A percentile compares a stretch with the other conserved stretches of the same genome.
These are phyloP conservation scores for Meteorus cinctellus DNA, from an alignment of 2,888 invertebrate species.

Conservation along the genomic window DNA sequence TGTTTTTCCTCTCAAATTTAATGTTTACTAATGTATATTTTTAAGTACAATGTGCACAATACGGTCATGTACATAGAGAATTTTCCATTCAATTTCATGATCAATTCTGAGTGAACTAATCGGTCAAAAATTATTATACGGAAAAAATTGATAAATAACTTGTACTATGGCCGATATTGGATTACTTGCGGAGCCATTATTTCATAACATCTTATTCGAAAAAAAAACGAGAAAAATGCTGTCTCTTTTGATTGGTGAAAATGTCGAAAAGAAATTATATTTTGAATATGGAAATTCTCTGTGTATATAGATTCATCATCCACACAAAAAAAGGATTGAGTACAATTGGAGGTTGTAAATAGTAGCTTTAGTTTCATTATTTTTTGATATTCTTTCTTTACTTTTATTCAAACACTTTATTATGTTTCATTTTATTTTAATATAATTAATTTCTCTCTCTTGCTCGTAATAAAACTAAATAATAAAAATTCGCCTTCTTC, in stretches of 20 bases:
- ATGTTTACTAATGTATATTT: not conserved
- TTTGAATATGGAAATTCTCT: not conserved
- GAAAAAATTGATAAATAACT: no score
- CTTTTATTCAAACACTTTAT: not conserved
- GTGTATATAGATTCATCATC: not conserved
- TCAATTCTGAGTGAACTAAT: no score
- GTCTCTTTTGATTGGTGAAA: constrained; percentile 17
- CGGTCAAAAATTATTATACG: no score
- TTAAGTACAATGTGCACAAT: not conserved
- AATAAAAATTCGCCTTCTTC: not conserved
- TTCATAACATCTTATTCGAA: no score
- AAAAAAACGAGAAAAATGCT: not conserved
- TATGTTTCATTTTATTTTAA: not conserved
- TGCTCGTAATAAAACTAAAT: not conserved
- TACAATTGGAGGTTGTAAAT: not conserved
- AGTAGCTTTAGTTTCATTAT: not conserved
- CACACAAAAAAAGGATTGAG: not conserved
- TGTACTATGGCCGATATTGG: no score
- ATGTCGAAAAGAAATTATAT: not conserved
- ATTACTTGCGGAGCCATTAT: no score
- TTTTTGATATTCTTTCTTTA: not conserved
- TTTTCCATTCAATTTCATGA: no score
- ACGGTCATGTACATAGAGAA: not conserved
- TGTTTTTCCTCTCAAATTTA: constrained; percentile 5
- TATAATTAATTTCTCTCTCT: constrained; percentile 1